These are phyloP conservation scores for Calypte anna DNA, from an alignment of 2,113 vertebrate species.

Conservation along the genomic window DNA sequence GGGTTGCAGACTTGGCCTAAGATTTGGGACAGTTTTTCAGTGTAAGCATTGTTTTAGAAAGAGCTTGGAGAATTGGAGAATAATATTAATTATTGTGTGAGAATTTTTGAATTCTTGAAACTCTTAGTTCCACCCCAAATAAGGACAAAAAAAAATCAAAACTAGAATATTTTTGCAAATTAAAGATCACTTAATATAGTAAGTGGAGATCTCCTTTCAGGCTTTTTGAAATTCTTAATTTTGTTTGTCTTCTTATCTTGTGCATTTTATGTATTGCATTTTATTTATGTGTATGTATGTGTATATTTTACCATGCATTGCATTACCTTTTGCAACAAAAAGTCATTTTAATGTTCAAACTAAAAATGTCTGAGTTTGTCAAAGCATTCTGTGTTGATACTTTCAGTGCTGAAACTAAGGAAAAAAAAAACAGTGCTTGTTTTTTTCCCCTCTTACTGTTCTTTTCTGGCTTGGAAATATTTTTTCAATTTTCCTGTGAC, in stretches of 20 bases:
- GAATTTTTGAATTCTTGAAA: not conserved
- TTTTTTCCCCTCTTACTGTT: not conserved
- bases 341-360: not conserved
- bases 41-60: not conserved
- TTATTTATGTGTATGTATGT: not conserved
- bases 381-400: not conserved
- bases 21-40: not conserved
- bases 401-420: not conserved
- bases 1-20: not conserved
- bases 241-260: not conserved
- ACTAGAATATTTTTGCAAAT: not conserved
- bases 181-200: not conserved
- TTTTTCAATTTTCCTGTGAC: not conserved
- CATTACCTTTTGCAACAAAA: not conserved
- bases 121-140: not conserved
- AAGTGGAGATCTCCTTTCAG: not conserved
- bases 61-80: not conserved
- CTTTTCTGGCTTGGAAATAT: not conserved
- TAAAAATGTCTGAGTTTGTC: not conserved
- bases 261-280: not conserved
- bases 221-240: not conserved
- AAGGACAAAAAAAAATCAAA: not conserved
- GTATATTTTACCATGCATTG: not conserved
- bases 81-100: not conserved
- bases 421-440: not conserved